These are phyloP conservation scores for Bufo gargarizans DNA, from an alignment of 2,113 vertebrate genomes.

Conservation along the genomic window DNA sequence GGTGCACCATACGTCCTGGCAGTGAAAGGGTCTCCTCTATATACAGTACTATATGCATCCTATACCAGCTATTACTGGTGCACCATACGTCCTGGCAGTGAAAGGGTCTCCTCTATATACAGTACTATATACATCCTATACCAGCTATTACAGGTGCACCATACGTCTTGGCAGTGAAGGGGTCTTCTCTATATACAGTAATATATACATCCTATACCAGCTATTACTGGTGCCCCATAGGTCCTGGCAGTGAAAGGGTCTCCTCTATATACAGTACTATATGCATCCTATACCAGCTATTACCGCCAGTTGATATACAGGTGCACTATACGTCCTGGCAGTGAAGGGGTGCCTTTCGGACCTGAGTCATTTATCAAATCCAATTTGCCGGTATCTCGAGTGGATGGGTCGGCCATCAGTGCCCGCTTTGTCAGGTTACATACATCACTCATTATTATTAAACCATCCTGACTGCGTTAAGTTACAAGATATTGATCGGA, in stretches of 20 bases:
- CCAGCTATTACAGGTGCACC: neutral
- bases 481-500: slow-evolving; percentile 44
- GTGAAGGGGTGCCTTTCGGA: neutral
- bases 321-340: neutral
- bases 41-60: neutral
- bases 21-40: neutral
- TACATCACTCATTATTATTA: slow-evolving; percentile 38
- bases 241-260: neutral
- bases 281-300: neutral
- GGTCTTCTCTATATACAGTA: neutral
- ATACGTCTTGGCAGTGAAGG: neutral
- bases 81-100: neutral
- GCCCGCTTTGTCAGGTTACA: slow-evolving; percentile 22
- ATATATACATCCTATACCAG: too few relatives aligned
- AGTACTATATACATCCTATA: too few relatives aligned
- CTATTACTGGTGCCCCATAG: neutral
- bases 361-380: slow-evolving; percentile 16
- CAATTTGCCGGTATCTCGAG: neutral
- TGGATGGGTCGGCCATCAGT: neutral
- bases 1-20: neutral
- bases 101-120: neutral
- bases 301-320: neutral
- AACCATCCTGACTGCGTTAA: slow-evolving; percentile 32
- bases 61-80: neutral
- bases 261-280: neutral